Base-by-base conservation (phyloP, 2,113 vertebrate genomes). In the Empidonax alnorum region DNA sequence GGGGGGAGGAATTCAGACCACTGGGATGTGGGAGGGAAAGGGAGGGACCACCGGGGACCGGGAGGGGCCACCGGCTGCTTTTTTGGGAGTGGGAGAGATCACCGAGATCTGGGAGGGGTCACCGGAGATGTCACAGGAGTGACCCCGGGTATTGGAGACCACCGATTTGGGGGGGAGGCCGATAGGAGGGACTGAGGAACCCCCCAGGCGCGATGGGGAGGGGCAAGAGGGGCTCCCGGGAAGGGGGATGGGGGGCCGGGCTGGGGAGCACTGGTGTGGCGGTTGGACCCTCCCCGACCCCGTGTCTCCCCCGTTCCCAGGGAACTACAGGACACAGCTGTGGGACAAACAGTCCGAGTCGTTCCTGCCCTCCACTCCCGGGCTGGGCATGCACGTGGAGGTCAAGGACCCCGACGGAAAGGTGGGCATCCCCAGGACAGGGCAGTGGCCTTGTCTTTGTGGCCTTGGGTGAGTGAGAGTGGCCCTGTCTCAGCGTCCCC, bases 341-440 rank as follows among this genome's bases (percentile, higher is more conserved):
- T 99, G 99, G 99, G 99, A 99, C 94, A 99, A 99, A 83, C 98
- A 99, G 93, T 97, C 97, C 1, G 96, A 97, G 69, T 97, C 98
- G 24, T 99, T 99, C 90, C 98, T 99, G 63, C 99, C 98, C 8
- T 98, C 99, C 76, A 99, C 99, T 6, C 99, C 99, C 2, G 99
- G 99, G 25, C 98, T 99, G 33, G 99, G 99, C 59, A 99, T 99
- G 99, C 99, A 99, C 5, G 99, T 99, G 8, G 99, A 99, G 96
- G 99, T 99, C 96, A 99, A 99, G 87, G 99, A 99, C 95, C 99
- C 99, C 0, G 99, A 99, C 10, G 97, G 98, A 23, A 99, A 99
- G 98, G 99, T 99, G 33, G 19, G 44, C 5, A 10, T 5, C 23
- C 7, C 24, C 1, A 25, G 31, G 18, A 13, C 19, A 15, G 37